These are phyloP conservation scores for Huso huso DNA, from an alignment of 2,797 vertebrate genomes.

Conservation along the genomic window DNA sequence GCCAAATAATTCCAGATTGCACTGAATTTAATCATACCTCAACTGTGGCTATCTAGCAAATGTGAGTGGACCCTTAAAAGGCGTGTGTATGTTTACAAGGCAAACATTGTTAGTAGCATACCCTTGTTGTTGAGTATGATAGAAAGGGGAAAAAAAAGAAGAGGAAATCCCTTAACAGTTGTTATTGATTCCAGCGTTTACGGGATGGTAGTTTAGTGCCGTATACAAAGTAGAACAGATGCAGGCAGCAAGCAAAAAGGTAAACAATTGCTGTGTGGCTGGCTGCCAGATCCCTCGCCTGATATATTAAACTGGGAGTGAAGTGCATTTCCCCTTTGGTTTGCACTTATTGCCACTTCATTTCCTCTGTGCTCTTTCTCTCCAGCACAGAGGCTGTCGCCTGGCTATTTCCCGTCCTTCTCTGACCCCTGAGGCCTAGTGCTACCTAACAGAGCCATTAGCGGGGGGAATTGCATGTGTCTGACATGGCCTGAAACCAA, in stretches of 20 bases:
- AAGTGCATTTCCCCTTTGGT: constrained; percentile 95
- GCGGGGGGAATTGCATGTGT: constrained; percentile 93
- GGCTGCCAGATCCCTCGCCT: constrained; percentile 85
- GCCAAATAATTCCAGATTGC: no score
- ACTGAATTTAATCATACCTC: no score
- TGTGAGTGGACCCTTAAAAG: no score
- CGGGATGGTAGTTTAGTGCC: constrained; percentile 87
- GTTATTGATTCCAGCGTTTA: constrained; percentile 96
- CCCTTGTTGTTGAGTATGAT: constrained; percentile 66
- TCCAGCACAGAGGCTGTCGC: constrained; percentile 56
- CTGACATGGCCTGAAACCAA: constrained; percentile 98
- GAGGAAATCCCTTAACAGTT: constrained; percentile 90
- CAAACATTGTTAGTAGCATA: constrained; percentile 52
- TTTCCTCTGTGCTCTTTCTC: constrained; percentile 74
- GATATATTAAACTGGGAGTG: constrained; percentile 95
- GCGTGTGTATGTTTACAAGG: constrained; percentile 22
- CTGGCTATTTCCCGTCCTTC: constrained; percentile 73
- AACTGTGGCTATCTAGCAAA: no score
- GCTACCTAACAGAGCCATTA: constrained; percentile 88
- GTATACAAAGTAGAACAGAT: constrained; percentile 98
- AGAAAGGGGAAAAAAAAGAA: constrained; percentile 44
- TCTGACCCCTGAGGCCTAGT: constrained; percentile 84
- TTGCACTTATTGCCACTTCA: constrained; percentile 97
- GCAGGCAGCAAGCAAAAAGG: constrained; percentile 96
- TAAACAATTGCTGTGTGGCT: constrained; percentile 98